Evolutionary conservation across 2,888 invertebrate genomes (phyloP), one percentile per base, ranked within the genome.

Genomic region (Diloba caeruleocephala): DNA sequence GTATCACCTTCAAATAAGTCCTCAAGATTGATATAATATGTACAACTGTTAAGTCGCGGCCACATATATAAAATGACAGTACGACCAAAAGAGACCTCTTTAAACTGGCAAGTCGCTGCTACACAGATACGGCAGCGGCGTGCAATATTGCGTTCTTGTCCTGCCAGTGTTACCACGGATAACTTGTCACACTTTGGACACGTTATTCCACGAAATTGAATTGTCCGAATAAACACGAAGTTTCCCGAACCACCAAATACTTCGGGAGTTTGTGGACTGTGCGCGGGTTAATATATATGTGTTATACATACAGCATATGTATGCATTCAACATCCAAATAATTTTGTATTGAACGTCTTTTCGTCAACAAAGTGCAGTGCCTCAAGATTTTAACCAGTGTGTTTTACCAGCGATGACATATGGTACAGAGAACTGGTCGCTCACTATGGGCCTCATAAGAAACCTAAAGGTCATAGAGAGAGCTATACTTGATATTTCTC

Each of bases 1-100:
- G 39, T 37, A 15, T 63, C 54, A 48, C 68, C 63, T 67, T 63
- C 31, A 45, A 52, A 54, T 38, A 52, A 34, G 39, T 36, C 26
- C 33, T 44, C 43, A 43, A 45, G 59, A 53, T 65, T 53, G 17
- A 52, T 60, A 49, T 26, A 28, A 36, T 12, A 31, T 29, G 7
- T 13, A 17, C 13, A 36, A 13, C 9, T 21, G 3, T 48, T 5
- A 56, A 21, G 57, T 21, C 14, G n/a, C 4, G 19, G 6, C 9
- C 32, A 29, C 41, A 44, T 5, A 8, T 23, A 19, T 14, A 21
- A 28, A 8, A 32, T 31, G 12, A 23, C 5, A n/a, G 5, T 21
- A 9, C 3, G 14, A n/a, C 19, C 33, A 5, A 32, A 33, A 14
- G 28, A 25, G 38, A 23, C 32, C 15, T 7, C 29, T 17, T 34